These are phyloP conservation scores for Eidolon dupreanum DNA, from an alignment of 2,797 vertebrate genomes.

Conservation along the genomic window DNA sequence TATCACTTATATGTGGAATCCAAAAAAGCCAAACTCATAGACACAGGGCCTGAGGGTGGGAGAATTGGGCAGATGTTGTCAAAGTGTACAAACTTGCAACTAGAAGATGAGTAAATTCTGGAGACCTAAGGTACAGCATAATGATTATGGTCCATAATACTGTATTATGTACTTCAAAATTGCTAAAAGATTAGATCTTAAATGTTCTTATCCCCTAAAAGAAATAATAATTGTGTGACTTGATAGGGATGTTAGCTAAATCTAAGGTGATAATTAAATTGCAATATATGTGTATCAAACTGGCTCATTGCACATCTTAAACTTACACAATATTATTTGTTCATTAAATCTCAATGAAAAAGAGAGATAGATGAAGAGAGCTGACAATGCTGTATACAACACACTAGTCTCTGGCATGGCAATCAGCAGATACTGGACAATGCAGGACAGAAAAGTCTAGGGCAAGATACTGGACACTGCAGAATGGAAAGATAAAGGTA, in stretches of 20 bases:
- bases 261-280: not conserved
- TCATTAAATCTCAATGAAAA: not conserved
- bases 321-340: not conserved
- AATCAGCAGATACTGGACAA: not conserved
- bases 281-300: not conserved
- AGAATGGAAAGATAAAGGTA: not conserved
- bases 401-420: not conserved
- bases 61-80: not conserved
- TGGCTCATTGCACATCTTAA: not conserved
- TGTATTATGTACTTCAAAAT: not conserved
- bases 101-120: not conserved
- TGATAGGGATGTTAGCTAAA: not conserved
- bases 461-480: not conserved
- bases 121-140: not conserved
- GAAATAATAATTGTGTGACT: not conserved
- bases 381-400: not conserved
- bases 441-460: not conserved
- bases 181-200: not conserved
- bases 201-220: not conserved
- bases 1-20: not conserved
- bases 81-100: not conserved
- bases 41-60: not conserved
- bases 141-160: not conserved
- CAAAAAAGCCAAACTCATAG: not conserved
- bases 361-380: not conserved